Percentiles rank a stretch among this genome's conserved stretches.
Conservation (phyloP, 2,888 invertebrate genomes). For the Phorcus lineatus region DNA sequence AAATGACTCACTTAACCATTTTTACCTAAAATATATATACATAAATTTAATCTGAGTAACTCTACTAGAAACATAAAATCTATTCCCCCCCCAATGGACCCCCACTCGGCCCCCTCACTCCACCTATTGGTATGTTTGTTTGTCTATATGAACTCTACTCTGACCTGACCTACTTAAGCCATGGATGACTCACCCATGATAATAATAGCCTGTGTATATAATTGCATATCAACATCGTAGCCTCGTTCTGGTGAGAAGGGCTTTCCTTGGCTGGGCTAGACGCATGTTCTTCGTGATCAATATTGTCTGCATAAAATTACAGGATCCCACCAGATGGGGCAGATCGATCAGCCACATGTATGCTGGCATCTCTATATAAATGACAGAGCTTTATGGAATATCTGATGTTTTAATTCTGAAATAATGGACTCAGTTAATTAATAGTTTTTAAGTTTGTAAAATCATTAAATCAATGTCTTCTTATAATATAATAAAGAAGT, state of each 20-base stretch:
- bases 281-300: not conserved
- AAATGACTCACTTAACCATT: too few species aligned
- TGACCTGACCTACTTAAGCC: not conserved
- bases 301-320: slow-evolving; percentile 1
- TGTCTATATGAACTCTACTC: not conserved
- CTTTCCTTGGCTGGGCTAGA: not conserved
- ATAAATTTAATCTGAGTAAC: too few species aligned
- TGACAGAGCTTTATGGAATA: not conserved
- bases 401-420: not conserved
- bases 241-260: not conserved
- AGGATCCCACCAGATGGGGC: not conserved
- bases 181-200: not conserved
- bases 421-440: too few species aligned
- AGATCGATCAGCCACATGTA: not conserved
- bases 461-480: too few species aligned
- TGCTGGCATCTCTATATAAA: not conserved
- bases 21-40: too few species aligned
- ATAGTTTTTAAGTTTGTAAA: too few species aligned
- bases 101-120: not conserved
- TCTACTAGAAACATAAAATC: too few species aligned
- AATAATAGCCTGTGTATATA: slow-evolving; percentile 2
- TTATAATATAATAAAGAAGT: too few species aligned
- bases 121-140: slow-evolving; percentile 8
- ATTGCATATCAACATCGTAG: slow-evolving; percentile 2
- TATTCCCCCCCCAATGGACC: not conserved